phyloP scores from a whole-genome alignment of 2,113 vertebrate species.

The Podarcis raffonei region DNA sequence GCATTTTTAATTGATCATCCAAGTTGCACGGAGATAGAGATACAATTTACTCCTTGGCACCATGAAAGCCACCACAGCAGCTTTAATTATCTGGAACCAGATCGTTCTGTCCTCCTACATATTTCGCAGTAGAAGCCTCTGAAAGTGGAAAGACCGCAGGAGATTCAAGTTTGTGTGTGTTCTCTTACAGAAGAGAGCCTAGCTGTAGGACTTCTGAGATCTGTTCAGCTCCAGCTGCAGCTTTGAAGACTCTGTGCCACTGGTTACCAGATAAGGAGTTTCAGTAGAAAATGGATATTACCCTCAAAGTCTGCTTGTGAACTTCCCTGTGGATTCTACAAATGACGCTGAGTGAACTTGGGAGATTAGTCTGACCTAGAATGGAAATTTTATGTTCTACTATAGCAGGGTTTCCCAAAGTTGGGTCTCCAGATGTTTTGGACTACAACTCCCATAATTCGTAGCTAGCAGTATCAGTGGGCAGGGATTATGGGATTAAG shows the following conservation, averaged over 20 bases:
- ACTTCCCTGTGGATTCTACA: neutral
- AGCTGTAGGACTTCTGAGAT: neutral
- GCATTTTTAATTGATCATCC: constrained; percentile 23
- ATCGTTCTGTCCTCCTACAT: neutral
- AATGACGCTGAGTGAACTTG: neutral
- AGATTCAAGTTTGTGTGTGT: neutral
- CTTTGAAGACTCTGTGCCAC: neutral
- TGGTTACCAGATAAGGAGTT: neutral
- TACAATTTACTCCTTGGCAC: constrained; percentile 14
- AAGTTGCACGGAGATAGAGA: neutral
- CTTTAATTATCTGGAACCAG: constrained; percentile 8
- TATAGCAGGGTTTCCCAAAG: too few relatives aligned
- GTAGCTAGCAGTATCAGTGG: too few relatives aligned
- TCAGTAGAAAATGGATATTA: neutral
- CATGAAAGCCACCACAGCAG: neutral
- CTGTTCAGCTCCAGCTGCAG: neutral
- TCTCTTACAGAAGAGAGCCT: neutral
- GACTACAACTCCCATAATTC: too few relatives aligned
- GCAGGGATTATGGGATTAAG: too few relatives aligned
- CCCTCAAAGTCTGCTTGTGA: neutral
- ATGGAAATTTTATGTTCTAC: neutral
- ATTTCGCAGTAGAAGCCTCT: neutral
- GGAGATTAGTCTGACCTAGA: neutral
- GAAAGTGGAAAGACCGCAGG: neutral
- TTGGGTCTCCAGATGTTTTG: too few relatives aligned